Base-by-base conservation (phyloP, 2,797 vertebrate species). In the Schizothorax lantsangensis region DNA sequence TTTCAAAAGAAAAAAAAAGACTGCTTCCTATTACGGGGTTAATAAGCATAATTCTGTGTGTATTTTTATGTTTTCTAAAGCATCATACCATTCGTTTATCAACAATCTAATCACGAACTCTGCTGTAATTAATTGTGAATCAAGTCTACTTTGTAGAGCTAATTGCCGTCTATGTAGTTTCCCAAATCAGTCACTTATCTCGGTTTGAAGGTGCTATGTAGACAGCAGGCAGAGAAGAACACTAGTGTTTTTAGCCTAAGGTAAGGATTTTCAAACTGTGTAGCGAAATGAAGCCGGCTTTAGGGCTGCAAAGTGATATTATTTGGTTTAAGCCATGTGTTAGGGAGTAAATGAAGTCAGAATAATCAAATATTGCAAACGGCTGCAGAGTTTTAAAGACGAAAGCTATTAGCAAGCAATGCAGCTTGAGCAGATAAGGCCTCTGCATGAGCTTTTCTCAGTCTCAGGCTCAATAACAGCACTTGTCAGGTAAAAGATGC, bases 361-460 rank as follows among this genome's bases (percentile, higher is more conserved):
- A 26, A 26, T 71, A 81, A 84, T 68, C 45, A 81, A 72, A 78
- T 47, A 81, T 81, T 49, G 62, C 30, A 38, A 69, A 78, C 43
- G 15, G 83, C 52, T 54, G 38, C 23, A 1, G 30, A 71, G 66
- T 88, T 90, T 17, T 54, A 21, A 38, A 36, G 57, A 64, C 8
- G 12, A 36, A 62, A 59, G 81, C 26, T 64, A 79, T 54, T 73
- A 79, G 49, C 17, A 52, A 49, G 72, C 40, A 36, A 11, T 26
- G 85, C 87, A 83, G 71, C 81, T 79, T 40, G 88, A 81, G 69
- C 8, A 87, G 78, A 86, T 85, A 86, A 86, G 78, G 89, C 90
- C 87, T 88, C 86, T 78, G 36, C 88, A 47, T 94, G 91, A 94
- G 93, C 93, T 93, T 92, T 92, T 89, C 30, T 30, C 30, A 30